Conservation (phyloP, 2,113 vertebrate species). For the Gavialis gangeticus region DNA sequence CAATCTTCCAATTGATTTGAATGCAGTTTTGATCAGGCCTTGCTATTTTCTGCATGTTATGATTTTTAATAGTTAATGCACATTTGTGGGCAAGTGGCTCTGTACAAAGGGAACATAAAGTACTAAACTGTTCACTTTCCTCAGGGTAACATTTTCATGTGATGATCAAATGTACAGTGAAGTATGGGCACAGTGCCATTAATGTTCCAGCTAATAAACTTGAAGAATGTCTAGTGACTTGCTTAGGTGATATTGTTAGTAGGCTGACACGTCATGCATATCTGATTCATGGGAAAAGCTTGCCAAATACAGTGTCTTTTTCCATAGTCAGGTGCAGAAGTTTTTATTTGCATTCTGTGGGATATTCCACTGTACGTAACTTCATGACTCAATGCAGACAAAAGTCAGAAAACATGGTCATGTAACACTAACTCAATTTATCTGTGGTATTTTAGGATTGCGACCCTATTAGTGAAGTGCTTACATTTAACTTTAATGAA, state of each 20-base stretch:
- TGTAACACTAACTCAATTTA: background rate
- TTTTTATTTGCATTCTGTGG: background rate
- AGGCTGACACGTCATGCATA: background rate
- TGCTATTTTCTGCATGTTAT: too few species aligned
- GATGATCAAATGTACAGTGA: background rate
- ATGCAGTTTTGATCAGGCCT: background rate
- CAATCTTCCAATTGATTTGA: background rate
- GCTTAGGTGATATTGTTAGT: fast-evolving
- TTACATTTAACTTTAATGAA: background rate
- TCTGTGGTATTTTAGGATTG: fast-evolving
- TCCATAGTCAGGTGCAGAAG: background rate
- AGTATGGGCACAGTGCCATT: background rate
- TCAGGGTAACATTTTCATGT: fast-evolving
- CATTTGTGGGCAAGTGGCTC: background rate
- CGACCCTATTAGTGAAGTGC: fast-evolving
- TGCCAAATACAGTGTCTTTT: background rate
- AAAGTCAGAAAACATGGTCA: background rate
- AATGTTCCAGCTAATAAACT: fast-evolving
- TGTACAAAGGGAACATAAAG: fast-evolving
- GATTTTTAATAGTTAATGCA: background rate
- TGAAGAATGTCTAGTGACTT: fast-evolving
- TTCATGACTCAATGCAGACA: background rate
- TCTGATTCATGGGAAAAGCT: background rate
- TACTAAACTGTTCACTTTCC: background rate
- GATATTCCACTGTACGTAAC: fast-evolving